Percentiles rank a stretch among this genome's conserved stretches.
Conservation (phyloP, 2,113 vertebrate species). For the Puma concolor region DNA sequence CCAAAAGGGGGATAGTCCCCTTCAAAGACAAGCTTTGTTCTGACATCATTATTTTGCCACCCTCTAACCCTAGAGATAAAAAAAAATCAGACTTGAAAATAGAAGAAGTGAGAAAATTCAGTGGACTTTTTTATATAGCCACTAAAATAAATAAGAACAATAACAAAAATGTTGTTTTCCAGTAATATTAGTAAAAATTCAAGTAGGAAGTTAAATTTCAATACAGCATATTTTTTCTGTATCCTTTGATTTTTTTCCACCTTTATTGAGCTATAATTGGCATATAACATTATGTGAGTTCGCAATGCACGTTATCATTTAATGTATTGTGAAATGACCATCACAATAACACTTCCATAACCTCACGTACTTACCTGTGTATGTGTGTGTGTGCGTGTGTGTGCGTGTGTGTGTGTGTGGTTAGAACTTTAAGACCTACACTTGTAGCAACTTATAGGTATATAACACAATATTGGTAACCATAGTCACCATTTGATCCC, state of each 20-base stretch:
- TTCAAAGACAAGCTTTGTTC: neutral
- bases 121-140: neutral
- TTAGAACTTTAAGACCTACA: neutral
- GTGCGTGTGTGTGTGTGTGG: neutral
- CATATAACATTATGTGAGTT: no score
- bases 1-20: rapidly evolving
- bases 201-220: neutral
- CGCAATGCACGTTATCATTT: neutral
- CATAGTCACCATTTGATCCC: neutral
- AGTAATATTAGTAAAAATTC: neutral
- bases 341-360: neutral
- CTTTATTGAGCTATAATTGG: neutral
- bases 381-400: no score
- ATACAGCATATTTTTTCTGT: neutral
- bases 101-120: neutral
- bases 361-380: neutral
- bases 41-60: neutral
- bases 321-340: neutral
- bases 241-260: neutral
- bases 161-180: neutral
- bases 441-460: neutral
- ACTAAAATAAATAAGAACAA: neutral
- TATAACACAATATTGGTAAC: neutral
- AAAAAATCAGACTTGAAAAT: neutral
- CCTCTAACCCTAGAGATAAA: neutral